Evolutionary conservation across 2,797 vertebrate genomes (phyloP).

Genomic region (Phrynocephalus vlangalii): DNA sequence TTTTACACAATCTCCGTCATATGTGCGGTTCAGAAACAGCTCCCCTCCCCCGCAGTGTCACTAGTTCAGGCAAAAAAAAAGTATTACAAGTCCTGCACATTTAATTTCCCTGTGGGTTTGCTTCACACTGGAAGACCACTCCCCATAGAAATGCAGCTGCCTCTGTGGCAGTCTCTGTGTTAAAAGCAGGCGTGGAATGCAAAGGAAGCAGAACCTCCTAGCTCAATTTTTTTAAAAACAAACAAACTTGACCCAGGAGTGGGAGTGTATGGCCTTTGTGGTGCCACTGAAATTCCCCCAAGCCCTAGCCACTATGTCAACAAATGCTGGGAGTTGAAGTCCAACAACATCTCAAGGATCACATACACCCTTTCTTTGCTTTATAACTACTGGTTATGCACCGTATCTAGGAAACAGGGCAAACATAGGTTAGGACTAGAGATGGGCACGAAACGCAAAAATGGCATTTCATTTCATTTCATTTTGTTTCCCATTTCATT

Average conservation of each 20-base stretch:
- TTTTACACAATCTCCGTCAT: conserved; percentile 10
- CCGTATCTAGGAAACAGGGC: too few species aligned
- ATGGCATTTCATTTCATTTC: too few species aligned
- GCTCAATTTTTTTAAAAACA: not conserved
- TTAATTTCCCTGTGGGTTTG: fast-evolving
- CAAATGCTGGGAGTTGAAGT: not conserved
- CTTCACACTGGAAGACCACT: not conserved
- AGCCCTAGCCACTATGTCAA: not conserved
- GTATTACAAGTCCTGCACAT: fast-evolving
- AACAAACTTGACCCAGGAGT: not conserved
- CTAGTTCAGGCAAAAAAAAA: fast-evolving
- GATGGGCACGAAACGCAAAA: too few species aligned
- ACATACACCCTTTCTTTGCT: not conserved
- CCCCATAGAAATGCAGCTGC: not conserved
- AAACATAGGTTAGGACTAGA: not conserved
- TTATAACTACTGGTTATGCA: not conserved
- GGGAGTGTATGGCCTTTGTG: not conserved
- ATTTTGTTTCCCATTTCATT: too few species aligned
- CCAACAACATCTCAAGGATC: not conserved
- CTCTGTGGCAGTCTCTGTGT: not conserved
- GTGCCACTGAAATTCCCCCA: not conserved
- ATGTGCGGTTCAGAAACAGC: conserved; percentile 9
- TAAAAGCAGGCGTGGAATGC: not conserved
- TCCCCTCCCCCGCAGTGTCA: not conserved
- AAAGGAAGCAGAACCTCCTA: not conserved